These are phyloP conservation scores for Triplophysa tibetana DNA, from an alignment of 2,113 vertebrate species.

Conservation along the genomic window DNA sequence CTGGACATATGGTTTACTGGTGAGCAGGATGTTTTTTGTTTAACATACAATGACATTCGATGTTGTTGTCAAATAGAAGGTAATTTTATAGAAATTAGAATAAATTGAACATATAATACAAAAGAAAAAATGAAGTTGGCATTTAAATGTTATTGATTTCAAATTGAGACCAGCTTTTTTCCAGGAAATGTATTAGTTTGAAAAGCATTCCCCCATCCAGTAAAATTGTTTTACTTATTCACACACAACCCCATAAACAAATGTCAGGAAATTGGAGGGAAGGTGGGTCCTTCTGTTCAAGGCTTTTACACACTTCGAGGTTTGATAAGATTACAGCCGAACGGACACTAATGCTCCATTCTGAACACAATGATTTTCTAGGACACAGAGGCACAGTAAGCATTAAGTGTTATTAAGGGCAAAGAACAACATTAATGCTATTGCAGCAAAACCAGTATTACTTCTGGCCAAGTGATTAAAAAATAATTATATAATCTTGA, in stretches of 20 bases:
- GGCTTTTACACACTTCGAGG: constrained; percentile 23
- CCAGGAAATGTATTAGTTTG: neutral
- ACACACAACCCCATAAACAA: neutral
- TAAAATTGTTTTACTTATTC: too few relatives aligned
- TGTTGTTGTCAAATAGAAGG: too few relatives aligned
- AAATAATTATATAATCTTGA: neutral
- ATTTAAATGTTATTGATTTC: neutral
- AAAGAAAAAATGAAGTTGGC: neutral
- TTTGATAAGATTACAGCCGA: constrained; percentile 36
- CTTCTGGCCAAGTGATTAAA: neutral
- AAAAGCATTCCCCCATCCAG: neutral
- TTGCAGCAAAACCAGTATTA: neutral
- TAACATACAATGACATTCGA: too few relatives aligned
- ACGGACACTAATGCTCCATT: neutral
- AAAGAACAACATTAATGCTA: constrained; percentile 9
- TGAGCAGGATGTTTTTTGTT: too few relatives aligned
- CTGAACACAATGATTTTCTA: neutral
- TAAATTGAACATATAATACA: too few relatives aligned
- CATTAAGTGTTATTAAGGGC: neutral
- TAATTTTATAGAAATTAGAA: too few relatives aligned
- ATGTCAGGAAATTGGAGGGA: neutral
- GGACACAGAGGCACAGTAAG: neutral
- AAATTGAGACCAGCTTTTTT: neutral
- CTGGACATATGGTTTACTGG: too few relatives aligned
- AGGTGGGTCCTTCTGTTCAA: constrained; percentile 9